These are phyloP conservation scores for Brachystomella parvula DNA, from an alignment of 1,140 invertebrate species.

Conservation along the genomic window DNA sequence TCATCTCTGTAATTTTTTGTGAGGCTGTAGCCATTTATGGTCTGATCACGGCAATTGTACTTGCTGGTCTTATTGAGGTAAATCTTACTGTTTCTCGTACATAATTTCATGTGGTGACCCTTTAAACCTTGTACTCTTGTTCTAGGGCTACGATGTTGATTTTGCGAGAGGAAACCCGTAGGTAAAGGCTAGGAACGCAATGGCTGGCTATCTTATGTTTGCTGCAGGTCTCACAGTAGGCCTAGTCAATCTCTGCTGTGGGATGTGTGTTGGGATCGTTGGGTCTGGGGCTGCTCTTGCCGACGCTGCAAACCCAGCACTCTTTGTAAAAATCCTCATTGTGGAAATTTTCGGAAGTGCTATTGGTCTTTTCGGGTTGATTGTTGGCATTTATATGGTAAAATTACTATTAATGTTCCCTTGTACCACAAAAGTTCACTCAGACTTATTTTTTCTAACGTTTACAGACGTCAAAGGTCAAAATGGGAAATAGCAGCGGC, in stretches of 20 bases:
- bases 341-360: conserved; percentile 97
- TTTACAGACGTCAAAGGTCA: conserved; percentile 51
- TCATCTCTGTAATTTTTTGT: conserved; percentile 98
- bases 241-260: conserved; percentile 88
- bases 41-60: conserved; percentile 93
- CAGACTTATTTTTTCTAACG: conserved; percentile 26
- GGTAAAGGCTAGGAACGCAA: conserved; percentile 47
- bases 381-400: conserved; percentile 90
- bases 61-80: conserved; percentile 71
- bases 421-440: not conserved
- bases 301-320: conserved; percentile 85
- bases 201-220: conserved; percentile 87
- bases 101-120: not conserved
- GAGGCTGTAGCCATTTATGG: conserved; percentile 98
- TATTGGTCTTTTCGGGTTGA: conserved; percentile 96
- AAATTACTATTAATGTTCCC: conserved; percentile 19
- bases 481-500: conserved; percentile 53
- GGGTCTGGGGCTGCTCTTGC: conserved; percentile 93
- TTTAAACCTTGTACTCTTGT: not conserved
- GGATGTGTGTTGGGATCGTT: conserved; percentile 90
- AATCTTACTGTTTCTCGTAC: too few relatives aligned
- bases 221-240: conserved; percentile 88
- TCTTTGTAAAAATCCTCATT: conserved; percentile 96
- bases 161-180: conserved; percentile 13
- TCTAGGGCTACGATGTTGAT: too few relatives aligned